Evolutionary conservation across 1,140 invertebrate species (phyloP).

Genomic region (Leucophenga varia): DNA sequence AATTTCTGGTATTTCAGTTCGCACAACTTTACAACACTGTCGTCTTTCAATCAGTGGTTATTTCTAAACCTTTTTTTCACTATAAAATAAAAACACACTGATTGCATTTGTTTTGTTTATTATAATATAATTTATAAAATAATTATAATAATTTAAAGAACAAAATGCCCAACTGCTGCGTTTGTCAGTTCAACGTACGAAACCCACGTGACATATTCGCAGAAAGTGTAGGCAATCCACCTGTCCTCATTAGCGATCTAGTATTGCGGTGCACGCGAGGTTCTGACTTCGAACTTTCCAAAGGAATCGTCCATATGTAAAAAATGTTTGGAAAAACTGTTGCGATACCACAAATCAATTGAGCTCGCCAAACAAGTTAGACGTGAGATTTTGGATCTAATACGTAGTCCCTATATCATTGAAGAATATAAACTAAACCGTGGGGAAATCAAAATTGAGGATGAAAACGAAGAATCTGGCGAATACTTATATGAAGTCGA

Average conservation of each 20-base stretch:
- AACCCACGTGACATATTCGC: slow-evolving; percentile 34
- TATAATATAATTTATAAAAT: too few relatives aligned
- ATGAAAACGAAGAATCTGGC: slow-evolving; percentile 11
- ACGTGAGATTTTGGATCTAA: slow-evolving; percentile 36
- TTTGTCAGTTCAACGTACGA: slow-evolving; percentile 42
- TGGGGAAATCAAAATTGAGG: slow-evolving; percentile 12
- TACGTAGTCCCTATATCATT: slow-evolving; percentile 29
- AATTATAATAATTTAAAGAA: too few relatives aligned
- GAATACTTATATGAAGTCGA: slow-evolving; percentile 11
- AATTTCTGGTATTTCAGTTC: too few relatives aligned
- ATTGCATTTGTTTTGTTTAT: too few relatives aligned
- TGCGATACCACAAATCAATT: slow-evolving; percentile 38
- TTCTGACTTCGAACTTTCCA: slow-evolving; percentile 24
- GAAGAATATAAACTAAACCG: slow-evolving; percentile 23
- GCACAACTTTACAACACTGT: too few relatives aligned
- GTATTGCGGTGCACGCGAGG: slow-evolving; percentile 37
- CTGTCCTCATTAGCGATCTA: slow-evolving; percentile 34
- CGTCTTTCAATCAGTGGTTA: too few relatives aligned
- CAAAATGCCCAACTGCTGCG: slow-evolving; percentile 41
- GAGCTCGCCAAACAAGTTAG: slow-evolving; percentile 35
- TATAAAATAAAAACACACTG: too few relatives aligned
- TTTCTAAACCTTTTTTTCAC: too few relatives aligned
- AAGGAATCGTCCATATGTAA: slow-evolving; percentile 35
- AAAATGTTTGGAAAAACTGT: slow-evolving; percentile 36
- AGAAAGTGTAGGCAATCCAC: slow-evolving; percentile 36